Evolutionary conservation across 2,888 invertebrate genomes (phyloP).

Genomic region (Parochlus steinenii): DNA sequence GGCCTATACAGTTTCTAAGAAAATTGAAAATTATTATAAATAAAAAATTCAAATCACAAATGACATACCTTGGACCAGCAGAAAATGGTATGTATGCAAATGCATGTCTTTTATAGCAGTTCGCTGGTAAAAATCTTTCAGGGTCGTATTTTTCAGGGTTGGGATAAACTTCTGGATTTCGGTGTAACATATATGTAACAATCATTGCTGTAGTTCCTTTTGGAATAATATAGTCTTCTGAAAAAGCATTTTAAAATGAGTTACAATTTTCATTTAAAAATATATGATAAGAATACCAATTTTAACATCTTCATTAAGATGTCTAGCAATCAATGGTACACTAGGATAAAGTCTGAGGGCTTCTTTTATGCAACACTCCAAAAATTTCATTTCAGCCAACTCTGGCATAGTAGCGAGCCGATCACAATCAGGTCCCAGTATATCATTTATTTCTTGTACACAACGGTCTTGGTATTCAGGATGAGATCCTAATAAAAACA

Average conservation of each 20-base stretch:
- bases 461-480: conserved; percentile 30
- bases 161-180: conserved; percentile 43
- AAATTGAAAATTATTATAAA: background rate
- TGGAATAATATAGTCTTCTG: conserved; percentile 34
- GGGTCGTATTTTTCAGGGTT: conserved; percentile 53
- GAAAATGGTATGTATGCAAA: conserved; percentile 53
- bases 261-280: background rate
- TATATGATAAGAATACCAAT: conserved; percentile 32
- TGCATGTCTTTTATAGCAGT: conserved; percentile 39
- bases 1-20: conserved; percentile 30
- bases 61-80: conserved; percentile 49
- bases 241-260: conserved; percentile 13
- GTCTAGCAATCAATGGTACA: conserved; percentile 45
- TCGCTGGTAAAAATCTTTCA: conserved; percentile 52
- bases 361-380: conserved; percentile 55
- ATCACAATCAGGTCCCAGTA: conserved; percentile 30
- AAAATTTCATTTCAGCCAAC: conserved; percentile 44
- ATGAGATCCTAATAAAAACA: conserved; percentile 27
- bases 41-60: conserved; percentile 29
- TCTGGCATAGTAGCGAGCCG: conserved; percentile 37
- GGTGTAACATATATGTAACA: conserved; percentile 47
- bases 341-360: conserved; percentile 47
- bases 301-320: conserved; percentile 35
- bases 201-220: conserved; percentile 38
- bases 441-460: conserved; percentile 32